These are phyloP conservation scores for Bombus pyrosoma DNA, from an alignment of 1,140 invertebrate genomes.

Conservation along the genomic window DNA sequence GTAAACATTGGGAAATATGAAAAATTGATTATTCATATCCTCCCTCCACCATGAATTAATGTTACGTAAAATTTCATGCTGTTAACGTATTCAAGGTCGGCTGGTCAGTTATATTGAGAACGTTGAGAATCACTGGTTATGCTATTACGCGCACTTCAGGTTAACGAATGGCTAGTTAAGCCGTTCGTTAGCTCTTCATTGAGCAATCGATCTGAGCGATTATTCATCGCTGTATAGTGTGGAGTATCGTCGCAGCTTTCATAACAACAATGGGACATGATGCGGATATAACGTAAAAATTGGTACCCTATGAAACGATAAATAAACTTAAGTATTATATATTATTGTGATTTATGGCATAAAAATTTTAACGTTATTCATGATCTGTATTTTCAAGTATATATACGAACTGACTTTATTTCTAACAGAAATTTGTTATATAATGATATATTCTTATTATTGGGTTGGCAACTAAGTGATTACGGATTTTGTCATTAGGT, in stretches of 20 bases:
- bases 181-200: slow-evolving; percentile 38
- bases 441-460: no score
- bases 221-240: slow-evolving; percentile 1
- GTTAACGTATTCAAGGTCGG: neutral
- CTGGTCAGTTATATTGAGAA: neutral
- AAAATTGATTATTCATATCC: neutral
- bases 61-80: no score
- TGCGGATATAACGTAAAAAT: neutral
- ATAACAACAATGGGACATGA: neutral
- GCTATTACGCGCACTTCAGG: slow-evolving; percentile 29
- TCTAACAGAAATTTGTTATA: no score
- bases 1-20: neutral
- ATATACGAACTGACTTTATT: no score
- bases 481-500: no score
- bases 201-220: slow-evolving; percentile 37
- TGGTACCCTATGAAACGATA: neutral
- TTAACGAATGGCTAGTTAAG: slow-evolving; percentile 41
- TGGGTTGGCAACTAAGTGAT: no score
- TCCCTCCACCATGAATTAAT: no score
- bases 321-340: neutral
- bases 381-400: no score
- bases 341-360: neutral
- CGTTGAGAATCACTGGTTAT: slow-evolving; percentile 24
- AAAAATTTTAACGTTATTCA: no score
- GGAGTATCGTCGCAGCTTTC: neutral